phyloP scores from a whole-genome alignment of 2,113 vertebrate species.

The Diadophis punctatus region DNA sequence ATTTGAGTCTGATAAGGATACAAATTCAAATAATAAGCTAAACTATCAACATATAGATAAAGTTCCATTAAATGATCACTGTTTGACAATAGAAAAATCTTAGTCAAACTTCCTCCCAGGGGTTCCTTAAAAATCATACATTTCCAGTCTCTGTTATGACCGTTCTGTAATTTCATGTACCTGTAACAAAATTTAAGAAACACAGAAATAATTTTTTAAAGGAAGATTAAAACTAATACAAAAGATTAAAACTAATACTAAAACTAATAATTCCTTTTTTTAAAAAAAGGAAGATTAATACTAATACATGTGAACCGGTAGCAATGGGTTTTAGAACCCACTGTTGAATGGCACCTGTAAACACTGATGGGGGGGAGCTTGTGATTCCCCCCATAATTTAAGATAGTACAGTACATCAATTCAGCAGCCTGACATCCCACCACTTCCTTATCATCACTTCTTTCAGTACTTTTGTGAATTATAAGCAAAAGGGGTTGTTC shows the following conservation, averaged over 20 bases:
- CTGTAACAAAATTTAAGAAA: neutral
- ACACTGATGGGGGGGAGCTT: neutral
- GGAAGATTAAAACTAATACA: no score
- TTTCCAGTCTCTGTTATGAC: neutral
- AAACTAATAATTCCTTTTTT: no score
- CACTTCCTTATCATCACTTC: neutral
- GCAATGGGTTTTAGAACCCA: no score
- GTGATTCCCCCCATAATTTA: neutral
- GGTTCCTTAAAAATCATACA: neutral
- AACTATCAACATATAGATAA: neutral
- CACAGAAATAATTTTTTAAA: neutral
- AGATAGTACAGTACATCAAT: neutral
- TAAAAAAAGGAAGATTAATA: no score
- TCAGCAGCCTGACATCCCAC: neutral
- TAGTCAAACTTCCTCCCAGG: neutral
- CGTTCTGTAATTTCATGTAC: neutral
- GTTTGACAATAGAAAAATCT: neutral
- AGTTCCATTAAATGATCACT: neutral
- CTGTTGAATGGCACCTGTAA: neutral
- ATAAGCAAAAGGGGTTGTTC: neutral
- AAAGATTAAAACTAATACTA: no score
- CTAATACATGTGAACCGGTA: no score
- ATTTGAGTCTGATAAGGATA: neutral
- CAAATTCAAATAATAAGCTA: neutral
- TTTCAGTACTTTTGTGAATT: neutral